Conservation (phyloP, 2,113 vertebrate species). For the Heliornis fulica region DNA sequence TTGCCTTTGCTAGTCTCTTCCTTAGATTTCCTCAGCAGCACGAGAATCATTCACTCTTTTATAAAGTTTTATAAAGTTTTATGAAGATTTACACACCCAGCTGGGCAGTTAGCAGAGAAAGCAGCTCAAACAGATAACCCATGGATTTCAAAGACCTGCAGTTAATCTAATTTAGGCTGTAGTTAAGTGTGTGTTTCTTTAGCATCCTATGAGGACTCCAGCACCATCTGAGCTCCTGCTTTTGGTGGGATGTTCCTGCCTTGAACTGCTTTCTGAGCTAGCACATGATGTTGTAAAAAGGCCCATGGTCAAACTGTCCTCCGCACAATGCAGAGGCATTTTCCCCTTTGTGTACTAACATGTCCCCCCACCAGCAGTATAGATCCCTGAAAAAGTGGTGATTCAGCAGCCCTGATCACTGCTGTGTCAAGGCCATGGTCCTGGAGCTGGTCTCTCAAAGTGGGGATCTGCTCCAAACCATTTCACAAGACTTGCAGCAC, state of each 20-base stretch:
- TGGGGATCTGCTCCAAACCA: neutral
- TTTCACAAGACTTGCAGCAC: neutral
- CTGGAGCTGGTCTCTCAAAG: neutral
- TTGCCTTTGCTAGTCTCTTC: neutral
- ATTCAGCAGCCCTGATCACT: neutral
- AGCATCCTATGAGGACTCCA: neutral
- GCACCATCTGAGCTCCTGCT: neutral
- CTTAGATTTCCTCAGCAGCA: neutral
- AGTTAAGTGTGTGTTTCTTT: neutral
- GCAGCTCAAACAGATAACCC: neutral
- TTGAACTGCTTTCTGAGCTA: neutral
- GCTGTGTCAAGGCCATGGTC: neutral
- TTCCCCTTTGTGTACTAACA: rapidly evolving
- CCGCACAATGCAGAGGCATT: neutral
- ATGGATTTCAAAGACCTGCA: neutral
- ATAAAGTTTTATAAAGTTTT: neutral
- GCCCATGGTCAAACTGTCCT: neutral
- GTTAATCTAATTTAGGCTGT: neutral
- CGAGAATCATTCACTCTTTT: neutral
- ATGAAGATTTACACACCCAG: neutral
- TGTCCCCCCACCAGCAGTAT: neutral
- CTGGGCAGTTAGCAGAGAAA: neutral
- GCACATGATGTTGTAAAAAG: neutral
- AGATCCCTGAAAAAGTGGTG: no score
- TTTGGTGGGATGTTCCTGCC: neutral